These are phyloP conservation scores for Drosophila persimilis DNA, from an alignment of 1,140 invertebrate species.

Conservation along the genomic window DNA sequence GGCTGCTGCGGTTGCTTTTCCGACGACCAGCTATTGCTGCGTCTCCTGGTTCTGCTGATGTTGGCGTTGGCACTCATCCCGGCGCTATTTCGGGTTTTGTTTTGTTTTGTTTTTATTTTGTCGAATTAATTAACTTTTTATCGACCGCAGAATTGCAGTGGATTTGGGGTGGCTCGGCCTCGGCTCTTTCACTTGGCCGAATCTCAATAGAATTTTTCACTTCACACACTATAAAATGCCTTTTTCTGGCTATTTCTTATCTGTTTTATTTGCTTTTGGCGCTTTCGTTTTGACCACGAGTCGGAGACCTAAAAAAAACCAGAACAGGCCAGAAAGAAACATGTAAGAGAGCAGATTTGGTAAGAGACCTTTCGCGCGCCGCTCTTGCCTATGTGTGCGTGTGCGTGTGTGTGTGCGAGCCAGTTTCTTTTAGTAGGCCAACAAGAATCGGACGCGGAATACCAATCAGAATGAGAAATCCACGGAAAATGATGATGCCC, in stretches of 20 bases:
- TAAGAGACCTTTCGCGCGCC: slow-evolving; percentile 35
- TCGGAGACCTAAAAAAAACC: slow-evolving; percentile 61
- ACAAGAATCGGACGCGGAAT: slow-evolving; percentile 36
- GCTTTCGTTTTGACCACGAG: slow-evolving; percentile 69
- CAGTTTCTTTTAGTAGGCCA: slow-evolving; percentile 74
- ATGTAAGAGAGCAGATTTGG: slow-evolving; percentile 43
- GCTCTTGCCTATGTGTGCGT: slow-evolving; percentile 9
- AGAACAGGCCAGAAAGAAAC: slow-evolving; percentile 56
- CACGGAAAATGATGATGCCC: slow-evolving; percentile 31
- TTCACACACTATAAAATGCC: slow-evolving; percentile 40
- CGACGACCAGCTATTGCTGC: slow-evolving; percentile 14
- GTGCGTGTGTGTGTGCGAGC: slow-evolving; percentile 27
- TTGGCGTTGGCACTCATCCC: slow-evolving; percentile 67
- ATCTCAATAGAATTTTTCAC: slow-evolving; percentile 37
- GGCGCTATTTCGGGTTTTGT: slow-evolving; percentile 57
- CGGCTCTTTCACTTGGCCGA: slow-evolving; percentile 3
- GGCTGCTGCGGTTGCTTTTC: slow-evolving; percentile 20
- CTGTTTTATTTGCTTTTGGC: slow-evolving; percentile 11
- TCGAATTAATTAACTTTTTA: slow-evolving; percentile 30
- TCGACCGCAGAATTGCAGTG: slow-evolving; percentile 16
- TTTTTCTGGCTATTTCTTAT: slow-evolving; percentile 13
- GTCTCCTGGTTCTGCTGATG: slow-evolving; percentile 37
- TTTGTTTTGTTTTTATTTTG: slow-evolving; percentile 25
- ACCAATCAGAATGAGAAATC: slow-evolving; percentile 32
- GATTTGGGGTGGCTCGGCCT: slow-evolving; percentile 3